These are phyloP conservation scores for Chelonus formosanus DNA, from an alignment of 2,888 invertebrate genomes.

Conservation along the genomic window DNA sequence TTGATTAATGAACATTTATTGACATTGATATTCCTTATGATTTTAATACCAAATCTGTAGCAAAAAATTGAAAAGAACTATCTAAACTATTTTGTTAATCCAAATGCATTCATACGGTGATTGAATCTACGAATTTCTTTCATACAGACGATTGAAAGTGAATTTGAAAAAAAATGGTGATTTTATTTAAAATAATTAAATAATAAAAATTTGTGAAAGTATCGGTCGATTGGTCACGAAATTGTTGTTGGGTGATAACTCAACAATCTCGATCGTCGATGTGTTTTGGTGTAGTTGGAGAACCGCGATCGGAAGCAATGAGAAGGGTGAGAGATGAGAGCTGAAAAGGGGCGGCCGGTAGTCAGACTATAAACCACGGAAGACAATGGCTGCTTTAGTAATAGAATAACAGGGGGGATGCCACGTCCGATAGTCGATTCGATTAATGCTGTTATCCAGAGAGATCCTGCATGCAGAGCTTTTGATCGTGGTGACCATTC, in stretches of 20 bases:
- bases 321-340: slow-evolving; percentile 19
- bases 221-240: slow-evolving; percentile 38
- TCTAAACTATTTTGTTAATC: no score
- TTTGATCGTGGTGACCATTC: slow-evolving; percentile 53
- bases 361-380: slow-evolving; percentile 58
- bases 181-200: no score
- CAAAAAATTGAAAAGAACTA: no score
- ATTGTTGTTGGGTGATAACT: slow-evolving; percentile 41
- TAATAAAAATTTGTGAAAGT: not conserved
- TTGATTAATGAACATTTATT: no score
- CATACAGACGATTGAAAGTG: no score
- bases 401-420: slow-evolving; percentile 60
- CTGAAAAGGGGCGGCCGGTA: slow-evolving; percentile 36
- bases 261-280: slow-evolving; percentile 37
- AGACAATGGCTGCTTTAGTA: slow-evolving; percentile 60
- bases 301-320: slow-evolving; percentile 26
- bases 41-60: no score
- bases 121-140: no score
- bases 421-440: slow-evolving; percentile 59
- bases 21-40: no score
- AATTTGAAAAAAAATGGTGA: no score
- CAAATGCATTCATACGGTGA: no score
- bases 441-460: slow-evolving; percentile 60
- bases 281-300: slow-evolving; percentile 33
- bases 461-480: slow-evolving; percentile 52